Evolutionary conservation across 2,113 vertebrate species (phyloP), one percentile per base, ranked within the genome.

Genomic region (Chloebia gouldiae): DNA sequence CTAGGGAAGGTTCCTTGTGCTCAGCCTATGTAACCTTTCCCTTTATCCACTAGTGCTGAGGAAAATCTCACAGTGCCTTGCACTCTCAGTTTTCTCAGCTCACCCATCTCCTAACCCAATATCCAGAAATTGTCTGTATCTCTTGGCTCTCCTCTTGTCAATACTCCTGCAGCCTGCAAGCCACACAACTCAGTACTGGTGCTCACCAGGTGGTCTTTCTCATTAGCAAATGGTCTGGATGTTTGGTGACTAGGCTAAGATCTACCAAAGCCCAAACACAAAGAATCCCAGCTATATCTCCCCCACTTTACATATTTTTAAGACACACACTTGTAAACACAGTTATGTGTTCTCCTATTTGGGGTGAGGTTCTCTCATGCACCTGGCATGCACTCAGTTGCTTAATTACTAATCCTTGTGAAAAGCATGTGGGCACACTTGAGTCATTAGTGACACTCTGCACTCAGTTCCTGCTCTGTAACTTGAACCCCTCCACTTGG

Each of bases 81-180:
- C 16, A 16, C 12, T 37, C 61, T 42, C 65, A 47, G 45, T n/a
- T 23, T 16, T 64, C 53, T 71, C 75, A 85, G 53, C 39, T 76
- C 39, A 45, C 35, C 16, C 39, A n/a, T 2, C 7, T 50, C 59
- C 59, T 16, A 51, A 69, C 7, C 9, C 0, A 0, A 31, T 13
- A 78, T 15, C 53, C 54, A 61, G 27, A 65, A 72, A 51, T 37
- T 33, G 11, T 9, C 25, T 64, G 3, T 31, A 5, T 15, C 42
- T 77, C 47, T 81, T 39, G 20, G 12, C 33, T 9, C 20, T 61
- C 44, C 76, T 37, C 14, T 33, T 15, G 42, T 17, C 71, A 63
- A 13, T 30, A 11, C 6, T 21, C 15, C 50, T 49, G 51, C 56
- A 85, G 60, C 51, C 44, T 60, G 31, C 22, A 37, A 66, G 81